Conservation (phyloP, 2,797 vertebrate species). For the Macrochelys suwanniensis region DNA sequence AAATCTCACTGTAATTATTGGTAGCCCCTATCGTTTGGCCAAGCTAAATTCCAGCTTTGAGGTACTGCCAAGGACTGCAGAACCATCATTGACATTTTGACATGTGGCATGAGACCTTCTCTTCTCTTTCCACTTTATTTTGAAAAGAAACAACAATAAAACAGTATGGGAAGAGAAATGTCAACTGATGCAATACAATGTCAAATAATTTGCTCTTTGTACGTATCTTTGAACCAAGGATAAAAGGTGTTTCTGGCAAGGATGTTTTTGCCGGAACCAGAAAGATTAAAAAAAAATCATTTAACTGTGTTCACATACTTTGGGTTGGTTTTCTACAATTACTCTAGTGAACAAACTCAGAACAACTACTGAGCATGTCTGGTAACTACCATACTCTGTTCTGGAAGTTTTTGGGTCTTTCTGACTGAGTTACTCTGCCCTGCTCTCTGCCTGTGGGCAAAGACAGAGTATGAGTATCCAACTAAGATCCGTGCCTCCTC, state of each 20-base stretch:
- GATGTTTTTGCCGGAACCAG: not conserved
- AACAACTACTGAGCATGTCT: not conserved
- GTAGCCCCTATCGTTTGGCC: not conserved
- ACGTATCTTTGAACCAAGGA: not conserved
- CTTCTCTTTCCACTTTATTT: not conserved
- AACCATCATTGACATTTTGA: not conserved
- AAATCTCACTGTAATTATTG: not conserved
- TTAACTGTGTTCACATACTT: not conserved
- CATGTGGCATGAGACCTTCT: not conserved
- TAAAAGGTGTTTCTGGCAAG: not conserved
- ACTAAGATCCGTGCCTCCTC: not conserved
- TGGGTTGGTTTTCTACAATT: not conserved
- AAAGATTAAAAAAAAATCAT: not conserved
- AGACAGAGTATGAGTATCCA: not conserved
- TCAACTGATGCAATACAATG: not conserved
- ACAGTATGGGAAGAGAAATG: not conserved
- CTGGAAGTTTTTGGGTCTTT: not conserved
- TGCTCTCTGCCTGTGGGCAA: not conserved
- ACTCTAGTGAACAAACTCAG: not conserved
- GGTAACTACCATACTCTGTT: not conserved
- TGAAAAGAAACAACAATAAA: not conserved
- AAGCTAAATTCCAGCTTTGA: not conserved
- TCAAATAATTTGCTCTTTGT: not conserved
- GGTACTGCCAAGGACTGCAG: not conserved
- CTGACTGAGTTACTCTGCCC: not conserved